Percentiles rank a stretch among this genome's conserved stretches.
Conservation (phyloP, 92 coral and sea anemone species). For the Galaxea fascicularis region DNA sequence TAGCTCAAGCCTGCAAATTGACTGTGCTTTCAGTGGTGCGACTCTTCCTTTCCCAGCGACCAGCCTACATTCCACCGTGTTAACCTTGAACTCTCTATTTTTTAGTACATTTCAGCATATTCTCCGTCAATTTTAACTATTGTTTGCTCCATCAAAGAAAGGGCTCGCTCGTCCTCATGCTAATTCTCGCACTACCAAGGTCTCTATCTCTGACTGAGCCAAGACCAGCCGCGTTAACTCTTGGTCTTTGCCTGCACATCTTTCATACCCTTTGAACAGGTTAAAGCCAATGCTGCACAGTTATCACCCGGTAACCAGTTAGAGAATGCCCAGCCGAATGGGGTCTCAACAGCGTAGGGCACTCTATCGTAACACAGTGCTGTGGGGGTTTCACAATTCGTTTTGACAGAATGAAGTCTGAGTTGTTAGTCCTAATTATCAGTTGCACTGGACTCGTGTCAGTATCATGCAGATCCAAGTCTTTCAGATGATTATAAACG, state of each 20-base stretch:
- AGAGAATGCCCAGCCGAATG: conserved; percentile 10
- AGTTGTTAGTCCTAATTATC: conserved; percentile 43
- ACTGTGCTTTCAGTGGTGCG: conserved; percentile 25
- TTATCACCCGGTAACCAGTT: conserved; percentile 18
- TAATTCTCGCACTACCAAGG: conserved; percentile 2
- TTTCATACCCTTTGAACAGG: too few relatives aligned
- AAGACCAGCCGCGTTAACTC: neutral
- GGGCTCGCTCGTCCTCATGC: too few relatives aligned
- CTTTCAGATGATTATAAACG: conserved; percentile 12
- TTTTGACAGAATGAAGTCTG: conserved; percentile 38
- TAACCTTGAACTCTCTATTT: too few relatives aligned
- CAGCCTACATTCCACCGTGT: conserved; percentile 41
- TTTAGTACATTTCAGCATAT: too few relatives aligned
- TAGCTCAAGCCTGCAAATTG: conserved; percentile 18
- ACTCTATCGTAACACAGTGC: conserved; percentile 1
- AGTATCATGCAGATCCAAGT: conserved; percentile 31
- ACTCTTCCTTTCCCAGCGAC: conserved; percentile 41
- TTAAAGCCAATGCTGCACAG: too few relatives aligned
- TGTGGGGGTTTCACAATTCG: conserved; percentile 33
- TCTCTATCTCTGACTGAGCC: conserved; percentile 10
- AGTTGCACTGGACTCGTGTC: conserved; percentile 17
- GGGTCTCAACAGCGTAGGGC: conserved; percentile 48
- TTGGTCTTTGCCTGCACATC: too few relatives aligned
- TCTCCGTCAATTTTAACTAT: neutral
- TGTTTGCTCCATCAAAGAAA: conserved; percentile 1